Evolutionary conservation across 2,888 invertebrate species (phyloP), one percentile per base, ranked within the genome.

Genomic region (Cerceris ruficornis): DNA sequence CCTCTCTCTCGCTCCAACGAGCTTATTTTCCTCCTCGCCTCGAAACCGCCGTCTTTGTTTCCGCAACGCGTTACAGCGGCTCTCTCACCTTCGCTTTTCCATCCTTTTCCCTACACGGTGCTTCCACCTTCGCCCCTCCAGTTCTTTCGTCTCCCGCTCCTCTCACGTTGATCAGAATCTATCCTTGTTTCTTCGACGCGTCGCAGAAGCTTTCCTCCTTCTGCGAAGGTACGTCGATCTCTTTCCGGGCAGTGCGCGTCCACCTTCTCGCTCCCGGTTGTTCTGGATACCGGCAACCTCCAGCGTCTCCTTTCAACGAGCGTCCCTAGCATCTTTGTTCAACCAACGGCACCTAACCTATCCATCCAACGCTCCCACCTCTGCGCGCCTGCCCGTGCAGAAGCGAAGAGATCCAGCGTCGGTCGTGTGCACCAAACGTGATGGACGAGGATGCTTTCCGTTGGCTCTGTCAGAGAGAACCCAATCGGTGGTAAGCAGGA

Each of bases 391-490:
- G 57, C 49, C 8, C 4, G 17, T 13, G 54, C 6, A 14, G 17
- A 41, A 43, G 77, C 17, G 43, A 59, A 64, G 64, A 69, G 57
- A 55, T 41, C 50, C 50, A 46, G 17, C 14, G 17, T 49, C 11
- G 15, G 8, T 17, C 7, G 58, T 50, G 55, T 14, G 69, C 15
- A 17, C 39, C 11, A 43, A 49, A 57, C 71, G 65, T 46, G 28
- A 1, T 28, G 57, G 66, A 64, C 49, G 73, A 57, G 70, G 64
- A 78, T 76, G 70, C 82, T 86, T 87, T 87, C 86, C 86, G 83
- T 69, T 84, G 62, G 80, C 67, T 78, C 87, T 77, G 77, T 50
- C 67, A 71, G 14, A 55, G 54, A 58, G 60, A 11, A 43, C 49
- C 83, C 83, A 83, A 85, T 84, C 69, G 62, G 57, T 60, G 64